A percentile compares a stretch with the other conserved stretches of the same genome.
phyloP scores from a whole-genome alignment of 2,888 invertebrate genomes.

The Deilephila elpenor region DNA sequence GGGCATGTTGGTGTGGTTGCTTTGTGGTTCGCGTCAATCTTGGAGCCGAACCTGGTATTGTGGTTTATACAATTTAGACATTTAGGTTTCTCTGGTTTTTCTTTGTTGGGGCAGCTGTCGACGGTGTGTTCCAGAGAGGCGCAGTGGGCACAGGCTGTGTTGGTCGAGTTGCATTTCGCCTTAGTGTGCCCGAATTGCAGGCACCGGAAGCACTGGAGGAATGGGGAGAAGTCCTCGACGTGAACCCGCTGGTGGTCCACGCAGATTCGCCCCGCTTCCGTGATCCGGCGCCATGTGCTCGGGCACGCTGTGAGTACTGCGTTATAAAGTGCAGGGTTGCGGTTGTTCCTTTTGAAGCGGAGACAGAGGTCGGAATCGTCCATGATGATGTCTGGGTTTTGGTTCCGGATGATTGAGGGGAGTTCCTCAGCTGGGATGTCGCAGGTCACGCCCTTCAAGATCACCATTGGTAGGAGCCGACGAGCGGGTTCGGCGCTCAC shows the following conservation, averaged over 20 bases:
- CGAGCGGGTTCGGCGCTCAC: background rate
- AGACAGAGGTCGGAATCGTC: background rate
- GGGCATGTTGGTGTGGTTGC: constrained; percentile 23
- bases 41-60: constrained; percentile 7
- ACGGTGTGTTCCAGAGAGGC: background rate
- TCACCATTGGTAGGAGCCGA: background rate
- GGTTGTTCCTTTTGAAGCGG: too few relatives aligned
- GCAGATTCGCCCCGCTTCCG: too few relatives aligned
- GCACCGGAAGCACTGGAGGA: too few relatives aligned
- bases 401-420: background rate
- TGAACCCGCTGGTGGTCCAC: too few relatives aligned
- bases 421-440: background rate
- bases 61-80: constrained; percentile 37
- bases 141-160: too few relatives aligned
- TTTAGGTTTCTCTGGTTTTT: background rate
- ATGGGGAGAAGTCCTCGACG: too few relatives aligned
- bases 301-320: too few relatives aligned
- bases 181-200: too few relatives aligned
- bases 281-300: too few relatives aligned
- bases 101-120: background rate
- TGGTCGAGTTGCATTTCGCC: too few relatives aligned
- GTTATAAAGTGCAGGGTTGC: too few relatives aligned
- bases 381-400: background rate
- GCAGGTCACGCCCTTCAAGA: background rate
- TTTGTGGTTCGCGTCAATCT: constrained; percentile 17